Evolutionary conservation across 1,140 invertebrate genomes (phyloP), one percentile per base, ranked within the genome.

Genomic region (Dinothrombium tinctorium): DNA sequence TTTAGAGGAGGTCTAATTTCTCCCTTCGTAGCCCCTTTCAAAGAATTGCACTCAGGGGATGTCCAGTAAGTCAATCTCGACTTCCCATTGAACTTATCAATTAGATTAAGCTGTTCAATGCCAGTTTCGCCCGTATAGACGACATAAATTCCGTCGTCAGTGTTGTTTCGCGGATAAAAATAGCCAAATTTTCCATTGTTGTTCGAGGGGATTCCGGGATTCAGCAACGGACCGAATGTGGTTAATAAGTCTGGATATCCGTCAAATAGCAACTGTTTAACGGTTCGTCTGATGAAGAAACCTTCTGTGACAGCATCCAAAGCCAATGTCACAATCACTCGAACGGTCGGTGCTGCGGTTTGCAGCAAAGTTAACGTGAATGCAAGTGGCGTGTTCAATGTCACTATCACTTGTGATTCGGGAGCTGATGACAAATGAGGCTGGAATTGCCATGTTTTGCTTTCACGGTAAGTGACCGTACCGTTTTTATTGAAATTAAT

Each of bases 381-480:
- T 53, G 86, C 60, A 69, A 87, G 76, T 31, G 82, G 78, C 52
- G 87, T 75, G 54, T 92, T 92, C 12, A 83, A 74, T 0, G 87
- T 77, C 9, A 79, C 73, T 6, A 77, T 66, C 22, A 36, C 5
- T 56, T 90, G 82, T 41, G 76, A 73, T 51, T 82, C 73, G 29
- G 65, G 61, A 1, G 69, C 74, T 37, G 74, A 68, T 8, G 83
- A 90, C 56, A 80, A 54, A 52, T 83, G 74, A 26, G 72, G 77
- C 21, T 81, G 70, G 62, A 89, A 92, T 12, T 64, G 57, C 59
- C 77, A 92, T 22, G 69, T 68, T 54, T 86, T 79, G 52, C 69
- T 72, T 56, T 86, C 74, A 56, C 76, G 72, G 60, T 84, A 92
- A 11, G 74, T 74, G 19, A 94, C 64, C 0, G 84, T 92, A 7